Conservation (phyloP, 2,113 vertebrate genomes). For the Euleptes europaea region DNA sequence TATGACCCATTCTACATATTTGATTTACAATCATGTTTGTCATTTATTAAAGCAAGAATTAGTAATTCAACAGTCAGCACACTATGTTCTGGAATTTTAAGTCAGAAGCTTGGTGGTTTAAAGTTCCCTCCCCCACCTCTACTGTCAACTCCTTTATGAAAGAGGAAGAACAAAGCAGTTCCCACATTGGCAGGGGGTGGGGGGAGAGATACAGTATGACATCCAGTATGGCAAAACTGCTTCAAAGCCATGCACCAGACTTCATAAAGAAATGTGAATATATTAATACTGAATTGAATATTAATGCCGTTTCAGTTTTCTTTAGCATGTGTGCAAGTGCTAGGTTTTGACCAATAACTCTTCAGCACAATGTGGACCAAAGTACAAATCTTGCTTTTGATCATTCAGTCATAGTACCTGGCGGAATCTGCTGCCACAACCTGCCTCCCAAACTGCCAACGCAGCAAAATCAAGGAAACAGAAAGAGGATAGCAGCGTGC, state of each 20-base stretch:
- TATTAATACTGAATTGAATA: no score
- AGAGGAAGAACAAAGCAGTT: background rate
- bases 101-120: background rate
- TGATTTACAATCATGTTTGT: background rate
- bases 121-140: background rate
- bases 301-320: no score
- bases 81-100: background rate
- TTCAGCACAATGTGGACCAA: background rate
- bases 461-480: background rate
- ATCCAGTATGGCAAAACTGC: background rate
- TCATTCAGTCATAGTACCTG: background rate
- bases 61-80: background rate
- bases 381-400: background rate
- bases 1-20: background rate
- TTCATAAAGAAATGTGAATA: background rate
- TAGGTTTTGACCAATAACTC: background rate
- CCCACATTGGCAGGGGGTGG: background rate
- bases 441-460: background rate
- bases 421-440: background rate
- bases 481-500: background rate
- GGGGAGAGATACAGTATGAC: background rate
- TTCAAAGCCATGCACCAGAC: background rate
- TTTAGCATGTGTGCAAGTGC: background rate
- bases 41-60: background rate
- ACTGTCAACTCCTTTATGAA: background rate